Base-by-base conservation (phyloP, 2,888 invertebrate species). In the Ochropacha duplaris region DNA sequence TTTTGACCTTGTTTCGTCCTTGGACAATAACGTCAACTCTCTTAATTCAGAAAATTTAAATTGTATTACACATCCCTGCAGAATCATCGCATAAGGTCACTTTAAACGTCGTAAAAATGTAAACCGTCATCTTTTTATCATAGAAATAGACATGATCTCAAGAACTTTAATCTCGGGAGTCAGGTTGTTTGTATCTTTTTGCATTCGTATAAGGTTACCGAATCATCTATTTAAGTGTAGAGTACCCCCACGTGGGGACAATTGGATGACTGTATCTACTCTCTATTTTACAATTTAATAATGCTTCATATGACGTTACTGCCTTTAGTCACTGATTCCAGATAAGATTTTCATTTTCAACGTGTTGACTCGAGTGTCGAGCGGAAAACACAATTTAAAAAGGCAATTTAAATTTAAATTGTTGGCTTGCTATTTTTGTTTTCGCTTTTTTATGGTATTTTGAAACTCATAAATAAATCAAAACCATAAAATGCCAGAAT, bases 1-100 rank as follows among this genome's bases (percentile, higher is more conserved):
- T 69, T 82, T 62, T 55, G 76, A 69, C 86, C 86, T 86, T 83
- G 84, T 64, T 57, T 62, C 74, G 62, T 65, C 12, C 12, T 68
- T 54, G 58, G 36, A 11, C 19, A 61, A 55, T 31, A 9, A 64
- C 64, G 58, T 19, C 44, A 44, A 19, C 19, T 44, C 49, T 22
- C 54, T 57, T 62, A 71, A 71, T 74, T 72, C 64, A 54, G n/a
- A n/a, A 60, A 55, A 65, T 65, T 64, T 62, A 72, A 69, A 69
- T 68, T 68, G 64, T 67, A 62, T 65, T 71, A 66, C 66, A 66
- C 60, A 44, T 44, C 19, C 5, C 16, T n/a, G n/a, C 49, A 60
- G 50, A n/a, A 59, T 57, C 50, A 56, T 44, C 57, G 54, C 16
- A 67, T 61, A 61, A n/a, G 52, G 57, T 65, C 60, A 68, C 65